phyloP scores from a whole-genome alignment of 2,888 invertebrate species.

The Aquatica leii region DNA sequence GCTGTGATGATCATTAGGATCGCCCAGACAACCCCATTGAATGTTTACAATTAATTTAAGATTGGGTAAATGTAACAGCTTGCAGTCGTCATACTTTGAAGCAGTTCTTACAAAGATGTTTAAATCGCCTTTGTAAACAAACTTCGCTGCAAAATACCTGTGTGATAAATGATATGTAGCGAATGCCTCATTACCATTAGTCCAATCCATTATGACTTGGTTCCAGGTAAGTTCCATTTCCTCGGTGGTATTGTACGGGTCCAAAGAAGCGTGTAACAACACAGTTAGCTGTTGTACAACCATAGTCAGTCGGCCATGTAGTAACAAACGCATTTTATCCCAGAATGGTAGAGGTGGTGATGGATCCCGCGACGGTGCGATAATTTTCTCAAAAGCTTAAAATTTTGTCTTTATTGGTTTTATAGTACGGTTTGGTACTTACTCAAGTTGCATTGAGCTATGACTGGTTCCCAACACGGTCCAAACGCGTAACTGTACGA shows the following conservation, averaged over 20 bases:
- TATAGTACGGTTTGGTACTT: conserved; percentile 33
- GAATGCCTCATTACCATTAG: conserved; percentile 72
- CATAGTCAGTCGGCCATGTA: conserved; percentile 93
- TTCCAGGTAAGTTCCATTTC: conserved; percentile 99
- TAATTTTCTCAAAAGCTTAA: conserved; percentile 84
- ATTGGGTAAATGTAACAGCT: conserved; percentile 89
- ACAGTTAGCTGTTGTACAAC: conserved; percentile 89
- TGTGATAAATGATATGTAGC: neutral
- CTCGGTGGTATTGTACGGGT: conserved; percentile 99
- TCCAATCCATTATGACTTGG: conserved; percentile 94
- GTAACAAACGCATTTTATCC: conserved; percentile 92
- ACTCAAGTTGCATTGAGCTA: conserved; percentile 87
- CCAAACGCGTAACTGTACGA: conserved; percentile 95
- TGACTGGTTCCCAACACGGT: conserved; percentile 98
- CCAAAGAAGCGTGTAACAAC: conserved; percentile 92
- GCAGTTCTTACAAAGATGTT: conserved; percentile 96
- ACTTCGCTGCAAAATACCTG: conserved; percentile 69
- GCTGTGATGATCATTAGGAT: conserved; percentile 95
- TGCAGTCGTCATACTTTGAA: conserved; percentile 98
- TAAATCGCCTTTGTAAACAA: conserved; percentile 91
- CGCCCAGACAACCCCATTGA: conserved; percentile 91
- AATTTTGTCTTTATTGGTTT: conserved; percentile 28
- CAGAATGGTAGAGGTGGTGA: conserved; percentile 95
- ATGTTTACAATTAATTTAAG: conserved; percentile 84
- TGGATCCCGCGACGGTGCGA: conserved; percentile 89